Base-by-base conservation (phyloP, 2,113 vertebrate species). In the Zingel zingel region DNA sequence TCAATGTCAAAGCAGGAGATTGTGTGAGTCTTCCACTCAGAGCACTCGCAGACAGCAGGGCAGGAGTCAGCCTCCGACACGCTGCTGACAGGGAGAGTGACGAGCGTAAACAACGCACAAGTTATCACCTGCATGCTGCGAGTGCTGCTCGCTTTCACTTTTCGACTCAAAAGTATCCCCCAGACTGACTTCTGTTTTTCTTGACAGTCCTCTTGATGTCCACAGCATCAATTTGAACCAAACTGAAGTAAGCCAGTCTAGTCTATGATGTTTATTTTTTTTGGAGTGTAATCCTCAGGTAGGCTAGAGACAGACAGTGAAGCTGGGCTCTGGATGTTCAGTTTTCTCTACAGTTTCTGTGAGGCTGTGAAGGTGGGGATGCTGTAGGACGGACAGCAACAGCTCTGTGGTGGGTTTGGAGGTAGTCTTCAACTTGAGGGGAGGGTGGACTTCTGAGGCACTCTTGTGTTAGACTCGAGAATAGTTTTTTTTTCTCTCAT, bases 1-100 rank as follows among this genome's bases (percentile, higher is more conserved):
- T 95, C 93, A 61, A 97, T 93, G 54, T 95, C 91, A 91, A 93
- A 93, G 93, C 98, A 99, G 74, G 96, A 97, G 91, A 98, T 95
- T 73, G 94, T 96, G 93, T 90, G 95, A 50, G 88, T 90, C n/a
- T 85, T 94, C 95, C 96, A 96, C 79, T 97, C 94, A 0, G 94
- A 96, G 86, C 98, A 99, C 74, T 97, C 94, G 74, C 98, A 99
- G 62, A 94, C 93, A 5, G 84, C 81, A 1, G 96, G 94, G 79
- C 97, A 96, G 1, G 88, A 92, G 48, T 88, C 82, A 50, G 77
- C 76, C 47, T 89, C 75, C 50, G 85, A 77, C 59, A 9, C 58
- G 21, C 78, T 1, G 74, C 59, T 63, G 71, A 79, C 23, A 25
- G 73, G 59, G 30, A 90, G 82, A 57, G 19, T 45, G 69, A 88